Evolutionary conservation across 2,113 vertebrate species (phyloP).

Genomic region (Marcusenius ussheri): DNA sequence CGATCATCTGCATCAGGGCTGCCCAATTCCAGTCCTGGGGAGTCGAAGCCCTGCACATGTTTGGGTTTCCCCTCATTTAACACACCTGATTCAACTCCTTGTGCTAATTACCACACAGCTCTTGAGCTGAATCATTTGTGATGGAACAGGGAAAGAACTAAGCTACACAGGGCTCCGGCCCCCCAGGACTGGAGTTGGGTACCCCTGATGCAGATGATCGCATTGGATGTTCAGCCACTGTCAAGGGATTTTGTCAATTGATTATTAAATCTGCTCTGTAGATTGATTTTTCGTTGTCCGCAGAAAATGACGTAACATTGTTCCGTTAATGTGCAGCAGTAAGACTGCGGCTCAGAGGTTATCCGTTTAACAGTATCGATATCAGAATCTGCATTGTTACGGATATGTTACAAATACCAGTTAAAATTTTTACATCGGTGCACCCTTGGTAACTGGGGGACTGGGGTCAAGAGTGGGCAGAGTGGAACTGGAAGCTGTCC

Average conservation of each 20-base stretch:
- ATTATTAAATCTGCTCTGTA: not conserved
- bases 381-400: not conserved
- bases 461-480: not conserved
- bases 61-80: no score
- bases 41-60: no score
- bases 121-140: no score
- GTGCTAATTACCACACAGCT: no score
- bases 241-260: not conserved
- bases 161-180: no score
- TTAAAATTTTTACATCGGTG: not conserved
- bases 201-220: not conserved
- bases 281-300: not conserved
- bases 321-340: not conserved
- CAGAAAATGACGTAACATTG: not conserved
- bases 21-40: no score
- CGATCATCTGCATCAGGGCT: no score
- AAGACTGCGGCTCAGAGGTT: not conserved
- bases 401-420: not conserved
- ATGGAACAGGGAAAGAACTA: no score
- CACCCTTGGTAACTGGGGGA: not conserved
- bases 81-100: no score
- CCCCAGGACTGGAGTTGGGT: no score
- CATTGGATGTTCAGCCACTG: not conserved
- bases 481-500: not conserved
- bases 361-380: not conserved